phyloP scores from a whole-genome alignment of 1,140 invertebrate genomes.

The Tetramorium alpestre region DNA sequence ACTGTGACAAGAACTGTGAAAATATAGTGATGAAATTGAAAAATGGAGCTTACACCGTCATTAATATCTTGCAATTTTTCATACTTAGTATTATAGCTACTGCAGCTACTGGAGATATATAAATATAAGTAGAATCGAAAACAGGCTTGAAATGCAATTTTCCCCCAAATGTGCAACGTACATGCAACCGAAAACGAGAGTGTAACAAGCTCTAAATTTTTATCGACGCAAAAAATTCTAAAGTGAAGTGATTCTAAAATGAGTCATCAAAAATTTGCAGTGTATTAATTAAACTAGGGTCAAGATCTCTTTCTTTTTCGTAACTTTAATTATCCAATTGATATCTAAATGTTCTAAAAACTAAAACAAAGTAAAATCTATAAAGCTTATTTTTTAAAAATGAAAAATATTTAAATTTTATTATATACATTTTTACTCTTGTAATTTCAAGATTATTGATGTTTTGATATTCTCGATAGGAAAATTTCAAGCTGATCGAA shows the following conservation, averaged over 20 bases:
- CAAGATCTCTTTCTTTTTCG: not conserved
- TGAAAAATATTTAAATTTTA: not conserved
- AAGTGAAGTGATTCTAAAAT: not conserved
- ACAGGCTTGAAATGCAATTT: conserved; percentile 38
- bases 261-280: not conserved
- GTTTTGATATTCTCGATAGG: not conserved
- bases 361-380: not conserved
- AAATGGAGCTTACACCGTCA: not conserved
- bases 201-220: conserved; percentile 64
- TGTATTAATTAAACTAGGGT: not conserved
- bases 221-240: not conserved
- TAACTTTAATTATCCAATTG: not conserved
- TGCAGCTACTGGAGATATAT: not conserved
- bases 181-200: conserved; percentile 63
- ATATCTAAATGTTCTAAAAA: not conserved
- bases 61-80: conserved; percentile 17
- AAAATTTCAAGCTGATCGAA: not conserved
- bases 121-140: conserved; percentile 30
- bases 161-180: conserved; percentile 60
- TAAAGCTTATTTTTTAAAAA: not conserved
- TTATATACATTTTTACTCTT: not conserved
- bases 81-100: conserved; percentile 9
- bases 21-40: conserved; percentile 11
- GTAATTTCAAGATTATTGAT: not conserved
- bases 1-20: conserved; percentile 16